Conservation (phyloP, 2,113 vertebrate species). For the Sebastes schlegelii region DNA sequence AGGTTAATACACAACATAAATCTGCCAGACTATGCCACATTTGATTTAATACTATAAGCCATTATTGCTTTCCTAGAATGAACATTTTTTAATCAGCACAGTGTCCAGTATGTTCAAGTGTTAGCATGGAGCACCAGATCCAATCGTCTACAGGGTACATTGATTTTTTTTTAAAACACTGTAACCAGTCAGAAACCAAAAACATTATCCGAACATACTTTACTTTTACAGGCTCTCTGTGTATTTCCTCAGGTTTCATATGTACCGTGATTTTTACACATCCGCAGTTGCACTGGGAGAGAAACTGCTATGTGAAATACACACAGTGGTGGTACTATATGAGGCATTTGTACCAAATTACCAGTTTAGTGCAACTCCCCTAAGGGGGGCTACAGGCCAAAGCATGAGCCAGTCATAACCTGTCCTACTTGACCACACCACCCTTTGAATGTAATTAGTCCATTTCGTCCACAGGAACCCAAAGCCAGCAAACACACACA, state of each 20-base stretch:
- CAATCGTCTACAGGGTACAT: neutral
- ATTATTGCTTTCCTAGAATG: neutral
- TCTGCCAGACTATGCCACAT: neutral
- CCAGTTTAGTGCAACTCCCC: neutral
- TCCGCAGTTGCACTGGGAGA: too few relatives aligned
- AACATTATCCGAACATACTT: neutral
- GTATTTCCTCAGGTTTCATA: conserved; percentile 29
- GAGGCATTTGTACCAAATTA: conserved; percentile 1
- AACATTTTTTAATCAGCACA: neutral
- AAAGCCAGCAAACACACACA: neutral
- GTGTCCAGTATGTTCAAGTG: neutral
- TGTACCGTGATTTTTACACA: conserved; percentile 15
- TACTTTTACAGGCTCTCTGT: neutral
- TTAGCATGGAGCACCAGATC: neutral
- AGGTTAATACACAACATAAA: neutral
- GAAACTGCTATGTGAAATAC: too few relatives aligned
- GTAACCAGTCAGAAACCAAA: neutral
- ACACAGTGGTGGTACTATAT: too few relatives aligned
- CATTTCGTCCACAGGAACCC: conserved; percentile 32
- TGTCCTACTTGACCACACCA: conserved; percentile 16
- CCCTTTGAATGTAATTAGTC: conserved; percentile 29
- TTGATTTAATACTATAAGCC: neutral
- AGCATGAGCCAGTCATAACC: conserved; percentile 26
- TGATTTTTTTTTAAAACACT: neutral
- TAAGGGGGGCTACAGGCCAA: conserved; percentile 9